Percentiles rank a stretch among this genome's conserved stretches.
Evolutionary conservation across 2,113 vertebrate genomes (phyloP).

Genomic region (Hippopotamus amphibius): DNA sequence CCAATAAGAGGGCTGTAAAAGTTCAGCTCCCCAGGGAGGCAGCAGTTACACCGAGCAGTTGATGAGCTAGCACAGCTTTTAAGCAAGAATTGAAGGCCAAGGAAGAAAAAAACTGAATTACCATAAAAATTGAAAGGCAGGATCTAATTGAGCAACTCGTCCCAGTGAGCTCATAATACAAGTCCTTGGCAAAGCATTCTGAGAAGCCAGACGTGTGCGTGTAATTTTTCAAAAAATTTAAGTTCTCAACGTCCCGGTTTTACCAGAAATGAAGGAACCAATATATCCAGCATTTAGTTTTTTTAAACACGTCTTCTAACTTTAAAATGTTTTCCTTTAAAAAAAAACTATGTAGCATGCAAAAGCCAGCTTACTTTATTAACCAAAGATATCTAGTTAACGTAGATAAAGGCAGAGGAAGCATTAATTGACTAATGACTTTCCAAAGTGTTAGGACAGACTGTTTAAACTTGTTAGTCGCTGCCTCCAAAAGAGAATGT

Average conservation of each 20-base stretch:
- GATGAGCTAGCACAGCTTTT: not conserved
- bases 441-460: not conserved
- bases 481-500: not conserved
- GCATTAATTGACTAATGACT: not conserved
- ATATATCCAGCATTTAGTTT: slow-evolving; percentile 3
- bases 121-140: not conserved
- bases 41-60: not conserved
- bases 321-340: not conserved
- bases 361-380: not conserved
- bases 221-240: not conserved
- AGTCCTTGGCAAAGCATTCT: not conserved
- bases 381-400: not conserved
- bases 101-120: not conserved
- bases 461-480: not conserved
- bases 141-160: not conserved
- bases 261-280: not conserved
- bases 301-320: slow-evolving; percentile 51
- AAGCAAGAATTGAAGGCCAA: not conserved
- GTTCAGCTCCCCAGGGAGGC: not conserved
- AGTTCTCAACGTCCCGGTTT: not conserved
- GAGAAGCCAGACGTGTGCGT: not conserved
- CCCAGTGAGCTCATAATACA: not conserved
- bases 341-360: not conserved
- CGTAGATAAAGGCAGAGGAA: not conserved
- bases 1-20: not conserved